Evolutionary conservation across 92 coral and sea anemone species (phyloP), one percentile per base, ranked within the genome.

Genomic region (Bergia sp.): DNA sequence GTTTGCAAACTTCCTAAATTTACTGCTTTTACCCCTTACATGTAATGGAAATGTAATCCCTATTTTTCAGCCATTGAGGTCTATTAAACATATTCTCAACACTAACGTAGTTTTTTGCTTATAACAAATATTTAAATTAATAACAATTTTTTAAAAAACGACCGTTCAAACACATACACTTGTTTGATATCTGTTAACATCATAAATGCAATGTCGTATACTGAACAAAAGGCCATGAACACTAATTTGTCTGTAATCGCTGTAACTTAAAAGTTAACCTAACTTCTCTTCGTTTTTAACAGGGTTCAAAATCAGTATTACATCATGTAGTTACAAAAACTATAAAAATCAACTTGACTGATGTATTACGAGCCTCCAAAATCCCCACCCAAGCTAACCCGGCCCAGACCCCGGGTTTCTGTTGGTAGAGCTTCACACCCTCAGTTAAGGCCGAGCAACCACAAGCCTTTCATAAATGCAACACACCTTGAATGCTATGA

Each of bases 401-500:
- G 37, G 2, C 58, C 87, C 12, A 47, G 78, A 47, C 78, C 64
- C n/a, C 87, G 69, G 8, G 79, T 84, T 10, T 84, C 87, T 3
- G 87, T 84, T 15, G 87, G 87, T 16, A 47, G 42, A 5, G 58
- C 66, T 1, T 84, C 87, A 1, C 77, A 36, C 29, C 87, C 87
- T 29, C 87, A 84, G 87, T 29, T 84, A 37, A 45, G 87, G 64
- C 87, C 87, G 16, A 84, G 87, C 11, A 84, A 47, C 42, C 44
- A 84, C 61, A 84, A 84, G 18, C 87, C 78, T 44, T 71, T 71
- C 79, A 84, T 84, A 45, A 84, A 84, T 73, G 87, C 87, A 6
- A 37, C 79, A 2, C 39, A 84, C 58, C 87, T 84, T 37, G 87
- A 84, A 72, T 71, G 66, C 15, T 84, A 84, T 69, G 87, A 84